Evolutionary conservation across 2,113 vertebrate genomes (phyloP).

Genomic region (Morphnarchus princeps): DNA sequence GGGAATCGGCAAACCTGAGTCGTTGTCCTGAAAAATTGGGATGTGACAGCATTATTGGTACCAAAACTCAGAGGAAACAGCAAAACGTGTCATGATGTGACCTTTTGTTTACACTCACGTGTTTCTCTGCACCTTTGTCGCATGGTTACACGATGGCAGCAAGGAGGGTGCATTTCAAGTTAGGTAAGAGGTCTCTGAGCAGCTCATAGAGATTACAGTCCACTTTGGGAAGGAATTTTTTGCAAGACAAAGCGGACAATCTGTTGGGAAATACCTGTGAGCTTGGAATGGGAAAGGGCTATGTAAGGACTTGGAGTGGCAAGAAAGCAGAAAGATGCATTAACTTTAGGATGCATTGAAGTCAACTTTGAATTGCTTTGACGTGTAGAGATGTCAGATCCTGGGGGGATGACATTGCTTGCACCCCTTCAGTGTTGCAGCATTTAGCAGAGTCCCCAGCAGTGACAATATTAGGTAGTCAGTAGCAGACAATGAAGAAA

Average conservation of each 20-base stretch:
- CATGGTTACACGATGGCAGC: not conserved
- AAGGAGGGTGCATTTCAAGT: not conserved
- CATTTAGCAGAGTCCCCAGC: not conserved
- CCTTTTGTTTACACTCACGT: not conserved
- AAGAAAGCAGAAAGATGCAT: not conserved
- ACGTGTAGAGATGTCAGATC: not conserved
- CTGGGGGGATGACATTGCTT: not conserved
- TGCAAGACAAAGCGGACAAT: no score
- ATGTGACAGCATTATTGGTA: no score
- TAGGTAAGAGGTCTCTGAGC: not conserved
- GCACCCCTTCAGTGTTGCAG: not conserved
- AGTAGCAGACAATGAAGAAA: not conserved
- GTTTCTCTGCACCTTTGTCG: not conserved
- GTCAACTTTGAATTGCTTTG: not conserved
- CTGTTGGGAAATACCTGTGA: not conserved
- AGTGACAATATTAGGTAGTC: not conserved
- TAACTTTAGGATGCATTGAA: not conserved
- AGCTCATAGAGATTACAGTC: not conserved
- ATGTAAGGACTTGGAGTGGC: not conserved
- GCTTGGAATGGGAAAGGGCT: not conserved
- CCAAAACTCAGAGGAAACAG: not conserved
- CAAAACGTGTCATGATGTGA: not conserved
- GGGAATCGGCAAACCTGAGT: no score
- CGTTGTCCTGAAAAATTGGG: no score
- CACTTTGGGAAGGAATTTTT: not conserved